Conservation (phyloP, 2,888 invertebrate genomes). For the Thymelicus acteon region DNA sequence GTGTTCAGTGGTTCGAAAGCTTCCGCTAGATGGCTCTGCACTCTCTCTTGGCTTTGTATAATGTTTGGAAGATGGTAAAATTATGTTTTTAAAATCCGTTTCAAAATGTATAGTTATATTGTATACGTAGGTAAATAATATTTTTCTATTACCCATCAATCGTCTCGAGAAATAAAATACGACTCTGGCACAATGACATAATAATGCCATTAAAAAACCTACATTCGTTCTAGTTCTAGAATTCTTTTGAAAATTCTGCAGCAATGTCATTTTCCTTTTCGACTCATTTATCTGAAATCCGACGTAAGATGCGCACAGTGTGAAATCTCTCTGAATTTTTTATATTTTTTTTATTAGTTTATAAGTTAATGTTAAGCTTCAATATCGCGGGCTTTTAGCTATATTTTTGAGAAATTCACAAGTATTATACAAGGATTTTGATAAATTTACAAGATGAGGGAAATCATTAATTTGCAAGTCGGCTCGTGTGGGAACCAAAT, state of each 20-base stretch:
- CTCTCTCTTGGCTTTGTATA: not conserved
- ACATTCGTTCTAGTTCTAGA: conserved; percentile 61
- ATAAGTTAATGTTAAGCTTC: conserved; percentile 79
- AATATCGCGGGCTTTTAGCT: conserved; percentile 60
- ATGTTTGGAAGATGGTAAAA: not conserved
- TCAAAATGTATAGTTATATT: too few relatives aligned
- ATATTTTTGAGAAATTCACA: conserved; percentile 66
- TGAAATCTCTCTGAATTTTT: conserved; percentile 61
- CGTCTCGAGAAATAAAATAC: not conserved
- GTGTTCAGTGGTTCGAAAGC: conserved; percentile 11
- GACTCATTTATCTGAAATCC: conserved; percentile 62
- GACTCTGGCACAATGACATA: conserved; percentile 13
- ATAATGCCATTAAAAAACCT: conserved; percentile 32
- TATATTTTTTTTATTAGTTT: conserved; percentile 66
- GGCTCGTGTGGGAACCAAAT: conserved; percentile 89
- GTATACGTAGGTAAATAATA: not conserved
- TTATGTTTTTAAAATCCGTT: too few relatives aligned
- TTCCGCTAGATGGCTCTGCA: conserved; percentile 38
- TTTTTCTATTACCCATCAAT: too few relatives aligned
- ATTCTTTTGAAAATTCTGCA: conserved; percentile 52
- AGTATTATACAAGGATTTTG: conserved; percentile 54
- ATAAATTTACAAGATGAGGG: conserved; percentile 86
- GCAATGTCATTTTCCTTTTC: conserved; percentile 9
- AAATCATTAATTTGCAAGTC: conserved; percentile 91
- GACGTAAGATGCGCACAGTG: conserved; percentile 69